phyloP scores from a whole-genome alignment of 2,888 invertebrate genomes.

The Pandemis heparana region DNA sequence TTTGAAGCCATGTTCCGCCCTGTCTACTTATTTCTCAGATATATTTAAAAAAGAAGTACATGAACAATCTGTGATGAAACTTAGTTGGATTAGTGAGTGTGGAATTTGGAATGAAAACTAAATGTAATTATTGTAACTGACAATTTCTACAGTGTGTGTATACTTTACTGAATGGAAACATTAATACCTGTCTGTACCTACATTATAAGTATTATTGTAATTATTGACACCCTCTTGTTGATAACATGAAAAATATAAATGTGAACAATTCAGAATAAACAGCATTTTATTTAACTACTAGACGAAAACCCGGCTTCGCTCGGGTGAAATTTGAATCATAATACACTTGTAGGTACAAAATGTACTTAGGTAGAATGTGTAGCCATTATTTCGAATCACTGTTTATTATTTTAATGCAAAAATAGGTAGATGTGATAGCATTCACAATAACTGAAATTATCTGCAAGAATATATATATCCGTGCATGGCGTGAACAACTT shows the following conservation, averaged over 20 bases:
- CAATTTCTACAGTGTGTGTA: slow-evolving; percentile 65
- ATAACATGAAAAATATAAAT: slow-evolving; percentile 78
- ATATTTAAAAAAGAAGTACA: slow-evolving; percentile 77
- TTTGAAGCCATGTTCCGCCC: slow-evolving; percentile 66
- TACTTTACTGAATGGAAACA: slow-evolving; percentile 68
- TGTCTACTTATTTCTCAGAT: slow-evolving; percentile 61
- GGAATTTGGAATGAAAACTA: slow-evolving; percentile 65
- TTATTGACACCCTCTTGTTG: slow-evolving; percentile 82
- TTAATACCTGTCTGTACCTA: slow-evolving; percentile 77
- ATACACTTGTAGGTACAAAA: too few relatives aligned
- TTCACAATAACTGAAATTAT: too few relatives aligned
- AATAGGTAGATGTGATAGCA: too few relatives aligned
- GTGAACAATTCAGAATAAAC: slow-evolving; percentile 64
- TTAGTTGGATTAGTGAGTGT: slow-evolving; percentile 70
- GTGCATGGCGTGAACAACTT: too few relatives aligned
- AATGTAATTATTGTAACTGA: slow-evolving; percentile 63
- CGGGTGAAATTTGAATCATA: too few relatives aligned
- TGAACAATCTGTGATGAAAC: slow-evolving; percentile 82
- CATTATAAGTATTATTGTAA: slow-evolving; percentile 82
- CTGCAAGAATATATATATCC: too few relatives aligned
- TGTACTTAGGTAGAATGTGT: too few relatives aligned
- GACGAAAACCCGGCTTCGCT: too few relatives aligned
- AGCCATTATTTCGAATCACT: too few relatives aligned
- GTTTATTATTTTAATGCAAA: too few relatives aligned
- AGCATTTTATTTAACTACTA: slow-evolving; percentile 9